Percentiles rank a stretch among this genome's conserved stretches.
Conservation (phyloP, 2,113 vertebrate genomes). For the Platysternon megacephalum region DNA sequence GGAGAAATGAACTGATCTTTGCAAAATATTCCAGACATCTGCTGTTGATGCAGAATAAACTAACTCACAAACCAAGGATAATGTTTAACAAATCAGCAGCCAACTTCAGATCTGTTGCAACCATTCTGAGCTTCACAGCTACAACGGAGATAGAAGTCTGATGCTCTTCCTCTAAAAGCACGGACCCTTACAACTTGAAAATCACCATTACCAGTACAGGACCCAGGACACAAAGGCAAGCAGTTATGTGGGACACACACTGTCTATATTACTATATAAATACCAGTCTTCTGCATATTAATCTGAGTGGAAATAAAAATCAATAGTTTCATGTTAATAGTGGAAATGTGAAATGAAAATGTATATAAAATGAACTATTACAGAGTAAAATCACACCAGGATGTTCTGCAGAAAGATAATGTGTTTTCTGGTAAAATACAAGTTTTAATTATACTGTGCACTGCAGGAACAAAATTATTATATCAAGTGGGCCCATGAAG, state of each 20-base stretch:
- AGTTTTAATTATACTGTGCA: neutral
- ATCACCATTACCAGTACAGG: neutral
- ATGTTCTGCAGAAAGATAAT: constrained; percentile 13
- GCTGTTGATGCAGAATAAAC: neutral
- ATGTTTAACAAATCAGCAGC: neutral
- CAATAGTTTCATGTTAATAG: neutral
- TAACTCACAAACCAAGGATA: neutral
- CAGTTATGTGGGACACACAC: neutral
- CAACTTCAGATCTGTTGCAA: neutral
- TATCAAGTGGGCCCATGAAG: constrained; percentile 40
- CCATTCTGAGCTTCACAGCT: neutral
- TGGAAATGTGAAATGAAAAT: neutral
- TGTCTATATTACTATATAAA: neutral
- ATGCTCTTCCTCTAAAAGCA: neutral
- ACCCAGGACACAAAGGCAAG: neutral
- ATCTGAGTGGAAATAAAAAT: neutral
- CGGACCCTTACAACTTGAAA: neutral
- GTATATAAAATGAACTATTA: neutral
- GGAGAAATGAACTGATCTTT: neutral
- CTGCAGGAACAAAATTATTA: constrained; percentile 2
- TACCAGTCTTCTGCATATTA: neutral
- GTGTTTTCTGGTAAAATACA: constrained; percentile 19
- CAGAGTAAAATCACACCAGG: constrained; percentile 6
- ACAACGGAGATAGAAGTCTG: neutral
- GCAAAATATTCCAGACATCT: neutral